Evolutionary conservation across 2,888 invertebrate species (phyloP).

Genomic region (Fragum sueziense): DNA sequence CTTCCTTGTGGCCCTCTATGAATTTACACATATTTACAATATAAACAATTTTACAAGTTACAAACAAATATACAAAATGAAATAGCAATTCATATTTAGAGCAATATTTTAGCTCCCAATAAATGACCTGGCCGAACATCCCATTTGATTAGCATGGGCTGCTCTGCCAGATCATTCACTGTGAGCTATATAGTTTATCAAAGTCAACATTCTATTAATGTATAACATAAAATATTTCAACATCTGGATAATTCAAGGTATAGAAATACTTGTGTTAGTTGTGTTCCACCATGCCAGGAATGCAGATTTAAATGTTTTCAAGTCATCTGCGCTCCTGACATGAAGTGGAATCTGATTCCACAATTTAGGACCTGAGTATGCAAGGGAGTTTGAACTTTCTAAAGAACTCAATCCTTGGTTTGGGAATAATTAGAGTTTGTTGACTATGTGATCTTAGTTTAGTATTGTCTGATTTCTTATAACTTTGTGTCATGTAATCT

Average conservation of each 20-base stretch:
- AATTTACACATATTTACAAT: no score
- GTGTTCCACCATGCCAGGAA: not conserved
- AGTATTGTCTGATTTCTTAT: not conserved
- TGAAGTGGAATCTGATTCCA: slow-evolving; percentile 16
- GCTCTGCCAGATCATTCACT: no score
- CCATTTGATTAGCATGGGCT: no score
- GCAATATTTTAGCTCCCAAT: no score
- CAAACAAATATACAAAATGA: no score
- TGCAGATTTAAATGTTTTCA: not conserved
- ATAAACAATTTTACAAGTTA: no score
- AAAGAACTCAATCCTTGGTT: not conserved
- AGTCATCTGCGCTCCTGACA: not conserved
- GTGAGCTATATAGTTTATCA: no score
- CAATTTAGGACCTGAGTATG: slow-evolving; percentile 8
- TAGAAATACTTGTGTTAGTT: not conserved
- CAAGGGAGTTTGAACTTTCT: slow-evolving; percentile 3
- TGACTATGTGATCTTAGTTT: not conserved
- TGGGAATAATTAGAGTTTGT: not conserved
- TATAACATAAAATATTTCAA: not conserved
- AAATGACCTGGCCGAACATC: no score
- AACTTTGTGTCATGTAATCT: slow-evolving; percentile 13
- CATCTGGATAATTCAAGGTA: not conserved
- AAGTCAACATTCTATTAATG: no score
- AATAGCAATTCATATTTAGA: no score
- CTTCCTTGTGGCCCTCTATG: no score